Conservation (phyloP, 2,888 invertebrate species). For the Cataglyphis cursor region DNA sequence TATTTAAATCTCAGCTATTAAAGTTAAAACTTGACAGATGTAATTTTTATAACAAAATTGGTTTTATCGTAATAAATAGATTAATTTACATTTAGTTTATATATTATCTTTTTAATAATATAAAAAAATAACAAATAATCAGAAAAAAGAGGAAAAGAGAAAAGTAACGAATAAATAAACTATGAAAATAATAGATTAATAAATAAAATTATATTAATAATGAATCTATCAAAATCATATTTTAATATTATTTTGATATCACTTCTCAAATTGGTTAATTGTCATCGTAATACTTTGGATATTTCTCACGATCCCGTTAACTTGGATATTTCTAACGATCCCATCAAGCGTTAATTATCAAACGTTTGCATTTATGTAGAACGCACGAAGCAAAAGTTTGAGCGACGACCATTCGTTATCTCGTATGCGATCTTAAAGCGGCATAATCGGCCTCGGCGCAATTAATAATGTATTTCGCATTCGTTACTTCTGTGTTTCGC, state of each 20-base stretch:
- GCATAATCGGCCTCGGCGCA: constrained; percentile 22
- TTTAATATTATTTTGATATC: not conserved
- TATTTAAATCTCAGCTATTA: not conserved
- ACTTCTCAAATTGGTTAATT: constrained; percentile 11
- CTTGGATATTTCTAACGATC: no score
- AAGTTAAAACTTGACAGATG: not conserved
- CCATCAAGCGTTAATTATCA: constrained; percentile 30
- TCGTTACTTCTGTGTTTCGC: constrained; percentile 35
- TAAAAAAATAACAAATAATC: constrained; percentile 1
- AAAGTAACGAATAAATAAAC: not conserved
- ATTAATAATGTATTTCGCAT: constrained; percentile 52
- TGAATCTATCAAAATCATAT: not conserved
- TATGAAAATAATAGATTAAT: not conserved
- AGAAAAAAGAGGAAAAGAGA: not conserved
- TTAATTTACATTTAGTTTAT: not conserved
- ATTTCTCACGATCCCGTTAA: constrained; percentile 34
- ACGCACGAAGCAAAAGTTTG: constrained; percentile 32
- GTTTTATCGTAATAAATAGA: not conserved
- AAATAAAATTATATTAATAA: not conserved
- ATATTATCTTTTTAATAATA: not conserved
- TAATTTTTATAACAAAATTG: not conserved
- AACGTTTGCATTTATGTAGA: constrained; percentile 17
- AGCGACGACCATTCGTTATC: constrained; percentile 25
- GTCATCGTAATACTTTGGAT: not conserved
- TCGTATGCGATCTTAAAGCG: constrained; percentile 26